phyloP scores from a whole-genome alignment of 2,113 vertebrate species.

The Eulemur rufifrons region DNA sequence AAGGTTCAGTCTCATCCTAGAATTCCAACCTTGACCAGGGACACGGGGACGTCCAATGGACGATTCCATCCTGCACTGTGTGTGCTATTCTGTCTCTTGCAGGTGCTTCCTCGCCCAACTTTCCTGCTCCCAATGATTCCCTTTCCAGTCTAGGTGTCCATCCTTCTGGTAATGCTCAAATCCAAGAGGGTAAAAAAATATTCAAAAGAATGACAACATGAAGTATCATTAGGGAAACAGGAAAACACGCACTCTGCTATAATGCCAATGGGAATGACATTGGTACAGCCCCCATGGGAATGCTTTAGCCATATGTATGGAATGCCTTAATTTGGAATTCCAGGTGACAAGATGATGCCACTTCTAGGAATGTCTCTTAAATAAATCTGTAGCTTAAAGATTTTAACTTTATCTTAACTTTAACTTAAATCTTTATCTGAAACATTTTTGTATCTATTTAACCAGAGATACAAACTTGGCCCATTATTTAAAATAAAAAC shows the following conservation, averaged over 20 bases:
- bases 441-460: background rate
- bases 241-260: background rate
- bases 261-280: background rate
- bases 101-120: background rate
- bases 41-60: too few relatives aligned
- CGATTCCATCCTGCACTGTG: accelerated
- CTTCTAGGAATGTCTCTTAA: background rate
- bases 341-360: too few relatives aligned
- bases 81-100: background rate
- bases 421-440: background rate
- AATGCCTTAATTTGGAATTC: background rate
- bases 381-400: background rate
- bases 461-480: background rate
- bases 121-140: background rate
- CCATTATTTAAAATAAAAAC: background rate
- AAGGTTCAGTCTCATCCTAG: background rate
- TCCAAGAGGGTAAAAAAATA: background rate
- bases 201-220: background rate
- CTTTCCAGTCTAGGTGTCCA: background rate
- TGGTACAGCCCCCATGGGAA: too few relatives aligned
- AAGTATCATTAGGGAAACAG: background rate
- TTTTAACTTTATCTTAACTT: background rate
- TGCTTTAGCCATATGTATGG: background rate
- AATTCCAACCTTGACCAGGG: background rate
- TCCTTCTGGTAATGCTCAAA: background rate